Evolutionary conservation across 2,797 vertebrate species (phyloP).

Genomic region (Numenius phaeopus): DNA sequence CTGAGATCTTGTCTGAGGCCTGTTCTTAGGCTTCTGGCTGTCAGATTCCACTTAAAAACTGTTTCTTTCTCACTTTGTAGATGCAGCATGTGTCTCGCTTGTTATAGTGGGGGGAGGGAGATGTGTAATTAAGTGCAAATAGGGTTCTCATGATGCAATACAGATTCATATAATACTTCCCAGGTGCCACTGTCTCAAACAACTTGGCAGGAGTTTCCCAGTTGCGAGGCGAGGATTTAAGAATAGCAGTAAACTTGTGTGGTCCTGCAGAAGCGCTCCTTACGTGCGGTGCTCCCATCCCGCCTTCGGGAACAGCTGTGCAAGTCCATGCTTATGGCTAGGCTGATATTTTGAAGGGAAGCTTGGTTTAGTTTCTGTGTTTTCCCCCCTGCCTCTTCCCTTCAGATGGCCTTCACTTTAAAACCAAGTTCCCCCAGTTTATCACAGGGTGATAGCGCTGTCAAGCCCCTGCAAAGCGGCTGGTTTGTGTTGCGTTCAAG

Average conservation of each 20-base stretch:
- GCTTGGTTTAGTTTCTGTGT: neutral
- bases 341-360: conserved; percentile 30
- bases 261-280: conserved; percentile 75
- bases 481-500: conserved; percentile 33
- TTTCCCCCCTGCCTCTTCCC: neutral
- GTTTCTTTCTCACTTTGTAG: conserved; percentile 40
- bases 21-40: neutral
- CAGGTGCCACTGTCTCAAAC: conserved; percentile 59
- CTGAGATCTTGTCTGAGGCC: neutral
- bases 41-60: conserved; percentile 10
- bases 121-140: conserved; percentile 55
- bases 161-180: conserved; percentile 50
- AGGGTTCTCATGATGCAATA: conserved; percentile 51
- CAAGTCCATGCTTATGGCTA: conserved; percentile 56
- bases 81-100: neutral
- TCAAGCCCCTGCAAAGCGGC: neutral
- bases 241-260: conserved; percentile 76
- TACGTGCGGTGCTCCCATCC: conserved; percentile 2
- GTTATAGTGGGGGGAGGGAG: neutral
- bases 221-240: conserved; percentile 5
- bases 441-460: conserved; percentile 40
- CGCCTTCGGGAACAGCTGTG: conserved; percentile 61
- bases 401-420: conserved; percentile 45
- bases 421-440: conserved; percentile 40
- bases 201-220: conserved; percentile 40